phyloP scores from a whole-genome alignment of 2,888 invertebrate species.

The Thereva nobilitata region DNA sequence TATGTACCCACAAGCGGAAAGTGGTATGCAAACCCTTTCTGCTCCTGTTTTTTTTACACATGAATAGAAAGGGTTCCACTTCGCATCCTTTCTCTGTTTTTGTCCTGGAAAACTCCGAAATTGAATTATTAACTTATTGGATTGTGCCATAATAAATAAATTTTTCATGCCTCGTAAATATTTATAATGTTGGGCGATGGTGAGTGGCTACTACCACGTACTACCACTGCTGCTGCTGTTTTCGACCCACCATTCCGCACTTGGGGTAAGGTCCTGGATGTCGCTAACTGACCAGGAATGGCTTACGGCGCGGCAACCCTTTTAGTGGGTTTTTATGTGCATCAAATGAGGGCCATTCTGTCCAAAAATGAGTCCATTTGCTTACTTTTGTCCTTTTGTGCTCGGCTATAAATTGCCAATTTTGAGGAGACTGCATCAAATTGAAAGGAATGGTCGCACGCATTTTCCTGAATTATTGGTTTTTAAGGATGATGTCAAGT shows the following conservation, averaged over 20 bases:
- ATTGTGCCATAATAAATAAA: slow-evolving; percentile 48
- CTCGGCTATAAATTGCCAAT: slow-evolving; percentile 28
- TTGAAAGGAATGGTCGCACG: slow-evolving; percentile 18
- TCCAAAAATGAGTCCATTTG: slow-evolving; percentile 32
- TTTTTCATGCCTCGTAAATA: slow-evolving; percentile 47
- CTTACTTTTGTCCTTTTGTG: slow-evolving; percentile 20
- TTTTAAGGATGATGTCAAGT: neutral
- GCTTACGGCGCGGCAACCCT: slow-evolving; percentile 17
- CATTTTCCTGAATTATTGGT: slow-evolving; percentile 1
- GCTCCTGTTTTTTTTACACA: slow-evolving; percentile 22
- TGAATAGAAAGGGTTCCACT: slow-evolving; percentile 34
- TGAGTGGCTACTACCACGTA: slow-evolving; percentile 3
- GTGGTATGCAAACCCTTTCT: slow-evolving; percentile 2
- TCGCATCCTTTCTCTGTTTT: slow-evolving; percentile 28
- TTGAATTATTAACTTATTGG: slow-evolving; percentile 48
- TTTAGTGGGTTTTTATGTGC: slow-evolving; percentile 20
- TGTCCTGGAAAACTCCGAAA: slow-evolving; percentile 43
- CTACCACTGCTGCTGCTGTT: too few species aligned
- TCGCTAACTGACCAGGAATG: slow-evolving; percentile 23
- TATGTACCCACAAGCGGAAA: neutral
- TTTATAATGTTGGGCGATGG: slow-evolving; percentile 39
- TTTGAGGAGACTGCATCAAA: slow-evolving; percentile 30
- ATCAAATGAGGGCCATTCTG: slow-evolving; percentile 26
- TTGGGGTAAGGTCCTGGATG: too few species aligned
- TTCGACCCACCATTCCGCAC: too few species aligned